phyloP scores from a whole-genome alignment of 2,113 vertebrate genomes.

The Dasypus novemcinctus region DNA sequence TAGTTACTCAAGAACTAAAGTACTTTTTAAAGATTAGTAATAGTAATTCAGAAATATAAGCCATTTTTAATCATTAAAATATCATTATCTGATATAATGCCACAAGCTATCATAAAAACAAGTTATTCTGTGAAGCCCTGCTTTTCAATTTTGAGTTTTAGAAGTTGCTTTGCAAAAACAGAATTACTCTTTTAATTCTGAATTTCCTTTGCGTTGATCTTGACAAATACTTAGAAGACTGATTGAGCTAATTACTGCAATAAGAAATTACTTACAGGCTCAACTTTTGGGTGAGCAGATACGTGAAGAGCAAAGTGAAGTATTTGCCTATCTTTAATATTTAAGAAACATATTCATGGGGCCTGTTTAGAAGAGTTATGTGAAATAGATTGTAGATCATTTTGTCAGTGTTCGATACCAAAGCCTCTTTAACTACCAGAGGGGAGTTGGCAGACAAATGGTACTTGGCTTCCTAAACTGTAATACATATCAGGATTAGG shows the following conservation, averaged over 20 bases:
- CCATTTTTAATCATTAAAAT: background rate
- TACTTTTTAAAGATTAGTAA: conserved; percentile 29
- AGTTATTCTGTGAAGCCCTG: background rate
- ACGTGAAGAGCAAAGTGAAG: background rate
- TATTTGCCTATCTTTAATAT: background rate
- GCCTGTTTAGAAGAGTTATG: background rate
- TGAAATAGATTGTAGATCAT: background rate
- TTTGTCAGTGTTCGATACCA: background rate
- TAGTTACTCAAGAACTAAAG: conserved; percentile 23
- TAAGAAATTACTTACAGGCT: background rate
- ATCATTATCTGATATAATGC: background rate
- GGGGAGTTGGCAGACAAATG: background rate
- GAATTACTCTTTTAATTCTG: background rate
- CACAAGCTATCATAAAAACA: background rate
- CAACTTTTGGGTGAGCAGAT: background rate
- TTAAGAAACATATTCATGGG: background rate
- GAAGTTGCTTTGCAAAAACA: conserved; percentile 18
- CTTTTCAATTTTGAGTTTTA: conserved; percentile 19
- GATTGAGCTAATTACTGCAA: background rate
- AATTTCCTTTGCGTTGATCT: conserved; percentile 23
- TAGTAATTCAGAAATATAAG: conserved; percentile 11
- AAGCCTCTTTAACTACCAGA: background rate
- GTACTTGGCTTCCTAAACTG: background rate
- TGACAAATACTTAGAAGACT: conserved; percentile 17
- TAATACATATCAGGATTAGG: background rate